Conservation (phyloP, 2,113 vertebrate species). For the Mixornis gularis region DNA sequence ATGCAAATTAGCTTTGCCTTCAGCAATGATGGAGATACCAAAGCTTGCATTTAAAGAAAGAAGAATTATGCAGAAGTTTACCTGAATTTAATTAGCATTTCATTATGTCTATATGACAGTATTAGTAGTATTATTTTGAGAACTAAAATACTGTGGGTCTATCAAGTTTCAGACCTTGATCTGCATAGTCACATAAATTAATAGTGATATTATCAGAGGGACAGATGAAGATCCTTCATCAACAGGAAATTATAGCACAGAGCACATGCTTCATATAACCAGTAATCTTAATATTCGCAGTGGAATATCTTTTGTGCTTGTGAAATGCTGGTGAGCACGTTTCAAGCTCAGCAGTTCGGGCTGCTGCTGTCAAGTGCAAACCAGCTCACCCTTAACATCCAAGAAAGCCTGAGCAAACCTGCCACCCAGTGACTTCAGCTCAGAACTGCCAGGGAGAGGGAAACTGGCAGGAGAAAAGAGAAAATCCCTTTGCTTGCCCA, state of each 20-base stretch:
- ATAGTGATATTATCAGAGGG: neutral
- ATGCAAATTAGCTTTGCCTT: conserved; percentile 8
- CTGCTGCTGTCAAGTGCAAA: neutral
- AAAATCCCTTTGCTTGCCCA: neutral
- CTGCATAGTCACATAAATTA: neutral
- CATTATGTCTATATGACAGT: neutral
- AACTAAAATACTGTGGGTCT: neutral
- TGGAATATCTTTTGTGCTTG: neutral
- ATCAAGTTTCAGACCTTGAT: neutral
- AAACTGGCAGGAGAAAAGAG: neutral
- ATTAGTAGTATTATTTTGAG: neutral
- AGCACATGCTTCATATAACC: neutral
- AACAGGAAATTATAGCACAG: neutral
- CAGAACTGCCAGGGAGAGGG: neutral
- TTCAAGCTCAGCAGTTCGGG: neutral
- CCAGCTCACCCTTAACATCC: neutral
- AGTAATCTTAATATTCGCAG: neutral
- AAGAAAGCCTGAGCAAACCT: conserved; percentile 34
- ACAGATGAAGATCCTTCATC: neutral
- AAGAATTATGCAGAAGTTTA: neutral
- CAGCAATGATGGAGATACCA: neutral
- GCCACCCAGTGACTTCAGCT: conserved; percentile 44
- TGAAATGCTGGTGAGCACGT: neutral
- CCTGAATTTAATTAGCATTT: neutral
- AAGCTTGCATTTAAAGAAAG: neutral